These are phyloP conservation scores for Lochmaea crataegi DNA, from an alignment of 2,888 invertebrate species.

Conservation along the genomic window DNA sequence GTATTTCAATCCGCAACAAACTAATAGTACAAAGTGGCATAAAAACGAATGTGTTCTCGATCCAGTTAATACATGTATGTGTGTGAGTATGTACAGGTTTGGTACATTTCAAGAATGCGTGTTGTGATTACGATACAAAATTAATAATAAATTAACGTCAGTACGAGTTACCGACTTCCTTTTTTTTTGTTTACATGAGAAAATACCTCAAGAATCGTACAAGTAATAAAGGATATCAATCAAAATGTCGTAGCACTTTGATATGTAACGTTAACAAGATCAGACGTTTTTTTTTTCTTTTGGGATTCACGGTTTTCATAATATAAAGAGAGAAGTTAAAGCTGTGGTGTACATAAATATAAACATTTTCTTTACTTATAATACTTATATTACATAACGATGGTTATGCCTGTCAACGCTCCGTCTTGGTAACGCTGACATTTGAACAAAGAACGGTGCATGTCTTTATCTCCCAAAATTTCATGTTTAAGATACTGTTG, in stretches of 20 bases:
- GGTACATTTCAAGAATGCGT: conserved; percentile 34
- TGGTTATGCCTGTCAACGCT: too few relatives aligned
- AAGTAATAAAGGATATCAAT: conserved; percentile 38
- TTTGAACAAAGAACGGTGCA: too few relatives aligned
- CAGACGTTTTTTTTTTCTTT: conserved; percentile 18
- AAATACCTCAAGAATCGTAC: conserved; percentile 34
- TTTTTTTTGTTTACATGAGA: conserved; percentile 30
- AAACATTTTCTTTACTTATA: too few relatives aligned
- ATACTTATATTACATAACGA: too few relatives aligned
- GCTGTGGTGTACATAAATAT: too few relatives aligned
- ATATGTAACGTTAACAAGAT: conserved; percentile 29
- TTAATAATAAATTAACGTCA: conserved; percentile 39
- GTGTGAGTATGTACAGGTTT: conserved; percentile 22
- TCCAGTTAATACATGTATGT: conserved; percentile 12
- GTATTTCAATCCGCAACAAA: neutral
- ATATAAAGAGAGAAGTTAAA: too few relatives aligned
- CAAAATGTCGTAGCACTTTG: conserved; percentile 30
- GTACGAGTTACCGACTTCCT: conserved; percentile 27
- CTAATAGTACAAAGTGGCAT: neutral
- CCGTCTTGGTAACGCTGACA: too few relatives aligned
- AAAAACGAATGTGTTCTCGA: conserved; percentile 24
- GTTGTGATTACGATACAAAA: conserved; percentile 25
- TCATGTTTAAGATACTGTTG: too few relatives aligned
- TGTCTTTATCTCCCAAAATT: too few relatives aligned
- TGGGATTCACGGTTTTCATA: neutral